These are phyloP conservation scores for Morus bassanus DNA, from an alignment of 2,797 vertebrate genomes.

Conservation along the genomic window DNA sequence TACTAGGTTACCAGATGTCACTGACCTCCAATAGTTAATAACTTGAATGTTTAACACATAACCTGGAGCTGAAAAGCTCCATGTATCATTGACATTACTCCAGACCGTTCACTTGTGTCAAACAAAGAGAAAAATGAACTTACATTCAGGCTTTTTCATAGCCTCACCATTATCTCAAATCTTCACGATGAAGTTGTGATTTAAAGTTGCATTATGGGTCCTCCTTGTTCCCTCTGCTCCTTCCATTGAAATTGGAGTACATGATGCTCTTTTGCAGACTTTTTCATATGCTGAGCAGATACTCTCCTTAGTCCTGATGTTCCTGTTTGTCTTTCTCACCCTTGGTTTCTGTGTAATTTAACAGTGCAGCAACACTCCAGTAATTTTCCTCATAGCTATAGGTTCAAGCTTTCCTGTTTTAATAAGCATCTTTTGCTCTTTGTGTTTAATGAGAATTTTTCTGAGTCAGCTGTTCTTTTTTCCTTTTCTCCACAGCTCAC, in stretches of 20 bases:
- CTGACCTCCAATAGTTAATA: neutral
- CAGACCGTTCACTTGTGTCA: neutral
- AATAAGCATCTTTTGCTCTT: conserved; percentile 7
- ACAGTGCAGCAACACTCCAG: neutral
- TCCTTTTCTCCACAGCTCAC: neutral
- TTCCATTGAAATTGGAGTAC: neutral
- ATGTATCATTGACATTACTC: neutral
- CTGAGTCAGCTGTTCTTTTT: neutral
- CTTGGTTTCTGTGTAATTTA: neutral
- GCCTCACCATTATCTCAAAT: neutral
- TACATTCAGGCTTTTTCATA: neutral
- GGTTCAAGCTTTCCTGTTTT: neutral
- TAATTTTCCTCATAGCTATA: neutral
- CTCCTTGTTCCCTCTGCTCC: neutral
- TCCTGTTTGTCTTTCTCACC: neutral
- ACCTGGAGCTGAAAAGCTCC: neutral
- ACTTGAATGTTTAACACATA: neutral
- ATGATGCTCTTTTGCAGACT: neutral
- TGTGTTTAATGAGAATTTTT: neutral
- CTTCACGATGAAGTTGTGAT: neutral
- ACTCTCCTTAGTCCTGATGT: neutral
- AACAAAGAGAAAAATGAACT: neutral
- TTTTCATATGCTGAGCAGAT: neutral
- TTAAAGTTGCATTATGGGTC: neutral
- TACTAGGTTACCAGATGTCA: neutral